These are phyloP conservation scores for Porites cylindrica DNA, from an alignment of 92 coral and sea anemone genomes.

Conservation along the genomic window DNA sequence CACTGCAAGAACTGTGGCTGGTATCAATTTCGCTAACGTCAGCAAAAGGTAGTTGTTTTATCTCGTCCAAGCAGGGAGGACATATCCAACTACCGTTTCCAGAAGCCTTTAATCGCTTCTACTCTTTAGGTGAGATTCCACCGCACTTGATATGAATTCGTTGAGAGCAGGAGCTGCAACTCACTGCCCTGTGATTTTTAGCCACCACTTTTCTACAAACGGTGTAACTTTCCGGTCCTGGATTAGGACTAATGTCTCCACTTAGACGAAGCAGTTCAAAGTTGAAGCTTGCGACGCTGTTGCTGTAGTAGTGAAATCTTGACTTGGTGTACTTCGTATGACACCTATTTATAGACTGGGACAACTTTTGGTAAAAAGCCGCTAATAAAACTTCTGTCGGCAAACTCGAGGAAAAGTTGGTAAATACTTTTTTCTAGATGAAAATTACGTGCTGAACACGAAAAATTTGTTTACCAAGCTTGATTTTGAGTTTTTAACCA, in stretches of 20 bases:
- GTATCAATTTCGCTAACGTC: constrained; percentile 23
- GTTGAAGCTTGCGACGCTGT: constrained; percentile 20
- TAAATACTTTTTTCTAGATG: too few species aligned
- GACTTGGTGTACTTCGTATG: constrained; percentile 21
- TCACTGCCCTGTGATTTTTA: constrained; percentile 22
- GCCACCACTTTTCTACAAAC: constrained; percentile 32
- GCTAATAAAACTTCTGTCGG: too few species aligned
- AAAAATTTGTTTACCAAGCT: too few species aligned
- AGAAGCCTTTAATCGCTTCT: constrained; percentile 29
- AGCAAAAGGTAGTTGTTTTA: constrained; percentile 14
- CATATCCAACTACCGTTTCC: constrained; percentile 15
- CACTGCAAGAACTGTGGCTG: constrained; percentile 32
- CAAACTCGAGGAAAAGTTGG: too few species aligned
- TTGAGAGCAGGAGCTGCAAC: constrained; percentile 13
- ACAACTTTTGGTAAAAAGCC: too few species aligned
- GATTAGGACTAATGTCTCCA: constrained; percentile 19
- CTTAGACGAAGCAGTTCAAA: background rate
- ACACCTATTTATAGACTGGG: constrained; percentile 21
- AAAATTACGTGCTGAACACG: too few species aligned
- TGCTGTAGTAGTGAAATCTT: constrained; percentile 22
- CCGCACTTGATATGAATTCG: constrained; percentile 54
- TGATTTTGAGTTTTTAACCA: too few species aligned
- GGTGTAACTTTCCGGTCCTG: constrained; percentile 36
- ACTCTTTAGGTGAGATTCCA: constrained; percentile 36
- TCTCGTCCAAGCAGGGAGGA: constrained; percentile 20